Base-by-base conservation (phyloP, 2,888 invertebrate species). In the Pardosa pseudoannulata region DNA sequence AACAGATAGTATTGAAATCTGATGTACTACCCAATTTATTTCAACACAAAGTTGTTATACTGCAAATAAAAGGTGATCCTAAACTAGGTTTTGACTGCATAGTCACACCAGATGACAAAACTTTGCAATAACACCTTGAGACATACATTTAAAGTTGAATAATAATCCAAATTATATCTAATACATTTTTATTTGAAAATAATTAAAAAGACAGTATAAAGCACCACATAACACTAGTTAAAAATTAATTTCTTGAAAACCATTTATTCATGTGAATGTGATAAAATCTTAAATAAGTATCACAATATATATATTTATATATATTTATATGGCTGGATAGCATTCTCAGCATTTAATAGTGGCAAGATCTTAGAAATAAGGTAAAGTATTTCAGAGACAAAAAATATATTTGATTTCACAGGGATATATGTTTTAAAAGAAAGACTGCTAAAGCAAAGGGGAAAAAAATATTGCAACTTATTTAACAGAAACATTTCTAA, bases 231-330 rank as follows among this genome's bases (percentile, higher is more conserved):
- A 56, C 56, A 56, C 56, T 23, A 19, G 5, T 56, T 56, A 64
- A 50, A 74, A 74, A 62, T 31, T 62, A 36, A 71, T 64, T 65
- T 71, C 76, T 29, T 83, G 72, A 83, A 83, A 83, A 83, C 73
- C 83, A 73, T 83, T 83, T 83, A 83, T 83, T 83, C 70, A 83
- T 71, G 76, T 83, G 83, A 78, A 83, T 79, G 83, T 83, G 83
- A 73, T 83, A 83, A 83, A 83, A 83, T 83, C 78, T 83, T 83
- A 83, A 83, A 83, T 79, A 78, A 78, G 83, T 83, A 83, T 83
- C 83, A 83, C 83, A 83, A 83, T 83, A 83, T 83, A 81, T 80
- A 62, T n/a, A n/a, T n/a, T n/a, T n/a, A n/a, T n/a, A n/a, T n/a
- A n/a, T n/a, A n/a, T n/a, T n/a, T n/a, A n/a, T 83, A 83, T 83